These are phyloP conservation scores for Notarius quadriscutis DNA, from an alignment of 2,113 vertebrate genomes.

Conservation along the genomic window DNA sequence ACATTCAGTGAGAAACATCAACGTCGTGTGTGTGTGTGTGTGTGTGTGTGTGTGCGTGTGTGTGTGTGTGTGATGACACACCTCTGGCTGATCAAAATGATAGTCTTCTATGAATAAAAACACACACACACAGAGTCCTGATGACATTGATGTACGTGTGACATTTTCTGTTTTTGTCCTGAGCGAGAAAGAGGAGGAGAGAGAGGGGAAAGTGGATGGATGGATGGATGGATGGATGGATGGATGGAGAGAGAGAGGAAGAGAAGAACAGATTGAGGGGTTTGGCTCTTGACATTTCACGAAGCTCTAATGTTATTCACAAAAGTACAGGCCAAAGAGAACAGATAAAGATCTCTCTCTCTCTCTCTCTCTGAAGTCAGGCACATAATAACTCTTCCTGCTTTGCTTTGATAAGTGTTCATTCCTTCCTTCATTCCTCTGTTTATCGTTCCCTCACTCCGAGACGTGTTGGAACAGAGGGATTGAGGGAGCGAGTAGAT, in stretches of 20 bases:
- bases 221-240: neutral
- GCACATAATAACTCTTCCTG: neutral
- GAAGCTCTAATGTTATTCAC: conserved; percentile 47
- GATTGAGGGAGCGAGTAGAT: conserved; percentile 11
- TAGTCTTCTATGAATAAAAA: conserved; percentile 6
- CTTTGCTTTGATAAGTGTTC: neutral
- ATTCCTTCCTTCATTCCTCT: neutral
- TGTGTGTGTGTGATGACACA: neutral
- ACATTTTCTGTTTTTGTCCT: conserved; percentile 38
- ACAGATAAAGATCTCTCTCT: neutral
- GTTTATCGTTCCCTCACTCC: neutral
- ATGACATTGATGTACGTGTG: conserved; percentile 39
- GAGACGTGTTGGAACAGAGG: neutral
- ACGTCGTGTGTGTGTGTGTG: neutral
- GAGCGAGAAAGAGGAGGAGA: neutral
- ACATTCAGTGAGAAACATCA: neutral
- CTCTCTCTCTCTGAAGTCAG: neutral
- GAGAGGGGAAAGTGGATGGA: neutral
- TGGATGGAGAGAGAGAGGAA: neutral
- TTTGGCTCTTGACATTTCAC: conserved; percentile 47
- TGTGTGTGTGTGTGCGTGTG: neutral
- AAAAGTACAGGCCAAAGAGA: conserved; percentile 17
- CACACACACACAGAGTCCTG: conserved; percentile 23
- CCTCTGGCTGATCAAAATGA: conserved; percentile 1
- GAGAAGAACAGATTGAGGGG: conserved; percentile 19